phyloP scores from a whole-genome alignment of 2,113 vertebrate genomes.

The Atrichornis clamosus region DNA sequence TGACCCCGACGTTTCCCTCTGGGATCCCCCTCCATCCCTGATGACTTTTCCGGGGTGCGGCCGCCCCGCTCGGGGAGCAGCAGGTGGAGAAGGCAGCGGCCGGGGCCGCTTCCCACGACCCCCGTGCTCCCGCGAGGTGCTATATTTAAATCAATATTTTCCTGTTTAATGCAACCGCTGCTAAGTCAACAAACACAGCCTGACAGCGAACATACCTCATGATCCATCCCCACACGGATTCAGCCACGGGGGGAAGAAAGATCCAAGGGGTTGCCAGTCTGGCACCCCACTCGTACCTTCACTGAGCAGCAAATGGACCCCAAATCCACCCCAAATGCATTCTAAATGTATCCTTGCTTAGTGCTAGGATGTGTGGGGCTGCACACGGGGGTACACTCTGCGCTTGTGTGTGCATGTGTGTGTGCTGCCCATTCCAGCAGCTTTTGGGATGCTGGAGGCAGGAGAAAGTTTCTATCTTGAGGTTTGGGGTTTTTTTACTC shows the following conservation, averaged over 20 bases:
- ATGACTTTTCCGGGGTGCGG: not conserved
- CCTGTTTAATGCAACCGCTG: slow-evolving; percentile 17
- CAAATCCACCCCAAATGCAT: not conserved
- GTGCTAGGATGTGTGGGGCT: not conserved
- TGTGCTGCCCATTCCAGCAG: not conserved
- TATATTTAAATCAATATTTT: slow-evolving; percentile 57
- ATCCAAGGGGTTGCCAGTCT: not conserved
- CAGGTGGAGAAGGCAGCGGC: slow-evolving; percentile 20
- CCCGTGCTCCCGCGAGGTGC: slow-evolving; percentile 1
- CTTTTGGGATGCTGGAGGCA: not conserved
- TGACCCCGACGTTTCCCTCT: not conserved
- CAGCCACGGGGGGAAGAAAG: not conserved
- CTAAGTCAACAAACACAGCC: slow-evolving; percentile 41
- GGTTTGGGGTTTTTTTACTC: not conserved
- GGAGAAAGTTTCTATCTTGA: not conserved
- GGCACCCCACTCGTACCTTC: not conserved
- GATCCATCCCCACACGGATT: not conserved
- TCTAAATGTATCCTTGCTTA: not conserved
- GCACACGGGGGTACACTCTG: not conserved
- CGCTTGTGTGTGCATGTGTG: rapidly evolving
- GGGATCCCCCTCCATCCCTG: not conserved
- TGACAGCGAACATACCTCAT: not conserved
- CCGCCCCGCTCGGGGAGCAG: not conserved
- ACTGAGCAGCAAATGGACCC: not conserved
- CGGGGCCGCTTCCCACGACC: not conserved